Evolutionary conservation across 2,797 vertebrate species (phyloP).

Genomic region (Melopsittacus undulatus): DNA sequence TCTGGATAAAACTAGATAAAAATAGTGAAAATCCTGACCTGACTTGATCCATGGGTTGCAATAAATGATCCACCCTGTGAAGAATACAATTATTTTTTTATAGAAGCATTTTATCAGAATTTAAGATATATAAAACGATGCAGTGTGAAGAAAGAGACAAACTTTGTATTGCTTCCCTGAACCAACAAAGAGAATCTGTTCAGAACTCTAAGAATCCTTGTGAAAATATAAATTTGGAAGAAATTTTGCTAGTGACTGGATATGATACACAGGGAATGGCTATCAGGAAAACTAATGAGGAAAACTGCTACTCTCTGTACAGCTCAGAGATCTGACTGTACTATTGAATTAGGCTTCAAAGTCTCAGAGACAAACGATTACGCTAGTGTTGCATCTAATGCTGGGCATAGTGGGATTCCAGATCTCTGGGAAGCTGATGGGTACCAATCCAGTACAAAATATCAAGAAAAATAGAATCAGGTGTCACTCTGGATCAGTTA

Average conservation of each 20-base stretch:
- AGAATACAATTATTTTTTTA: conserved; percentile 7
- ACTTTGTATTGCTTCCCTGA: not conserved
- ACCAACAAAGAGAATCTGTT: not conserved
- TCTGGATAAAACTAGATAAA: not conserved
- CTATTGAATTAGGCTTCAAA: not conserved
- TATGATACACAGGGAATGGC: not conserved
- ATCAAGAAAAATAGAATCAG: not conserved
- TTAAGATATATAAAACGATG: not conserved
- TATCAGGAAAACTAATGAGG: not conserved
- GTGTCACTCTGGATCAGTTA: not conserved
- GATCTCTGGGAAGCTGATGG: not conserved
- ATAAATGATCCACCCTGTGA: conserved; percentile 62
- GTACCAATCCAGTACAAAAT: not conserved
- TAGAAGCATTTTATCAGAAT: not conserved
- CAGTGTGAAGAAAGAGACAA: not conserved
- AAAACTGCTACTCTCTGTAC: not conserved
- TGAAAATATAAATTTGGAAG: not conserved
- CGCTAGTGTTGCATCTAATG: not conserved
- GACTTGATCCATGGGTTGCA: conserved; percentile 16
- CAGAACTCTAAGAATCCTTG: not conserved
- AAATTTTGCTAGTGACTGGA: not conserved
- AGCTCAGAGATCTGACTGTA: not conserved
- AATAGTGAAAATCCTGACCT: conserved; percentile 51
- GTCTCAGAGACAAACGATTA: not conserved
- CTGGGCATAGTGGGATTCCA: not conserved